Percentiles rank a stretch among this genome's conserved stretches.
Conservation (phyloP, 2,797 vertebrate genomes). For the Bradypodion ventrale region DNA sequence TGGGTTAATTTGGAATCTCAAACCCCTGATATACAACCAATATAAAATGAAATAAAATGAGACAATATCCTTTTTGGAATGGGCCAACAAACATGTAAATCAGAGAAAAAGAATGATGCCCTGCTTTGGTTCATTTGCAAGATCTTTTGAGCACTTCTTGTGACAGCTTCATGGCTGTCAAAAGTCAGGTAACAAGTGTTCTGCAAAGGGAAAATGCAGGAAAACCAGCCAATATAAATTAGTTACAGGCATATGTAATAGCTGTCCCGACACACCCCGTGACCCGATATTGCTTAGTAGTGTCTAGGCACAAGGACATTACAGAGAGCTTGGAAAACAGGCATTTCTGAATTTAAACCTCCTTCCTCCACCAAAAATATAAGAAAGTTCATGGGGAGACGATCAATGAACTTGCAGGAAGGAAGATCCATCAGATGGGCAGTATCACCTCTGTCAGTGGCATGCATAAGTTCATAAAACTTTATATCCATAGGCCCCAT, state of each 20-base stretch:
- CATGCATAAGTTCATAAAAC: too few species aligned
- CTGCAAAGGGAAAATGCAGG: conserved; percentile 29
- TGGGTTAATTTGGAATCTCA: background rate
- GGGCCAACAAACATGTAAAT: conserved; percentile 31
- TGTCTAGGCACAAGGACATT: background rate
- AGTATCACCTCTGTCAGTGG: background rate
- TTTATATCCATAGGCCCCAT: too few species aligned
- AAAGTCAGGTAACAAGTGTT: conserved; percentile 20
- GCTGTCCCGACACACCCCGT: background rate
- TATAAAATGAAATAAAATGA: conserved; percentile 24
- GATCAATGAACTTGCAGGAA: background rate
- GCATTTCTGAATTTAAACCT: background rate
- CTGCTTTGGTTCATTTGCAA: conserved; percentile 39
- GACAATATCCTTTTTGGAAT: conserved; percentile 26
- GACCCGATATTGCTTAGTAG: background rate
- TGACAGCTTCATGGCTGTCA: background rate
- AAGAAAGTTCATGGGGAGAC: background rate
- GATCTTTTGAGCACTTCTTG: conserved; percentile 27
- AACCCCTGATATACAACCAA: background rate
- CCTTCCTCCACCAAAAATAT: background rate
- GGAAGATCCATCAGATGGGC: background rate
- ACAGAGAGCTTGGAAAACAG: background rate
- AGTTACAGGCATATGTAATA: conserved; percentile 7
- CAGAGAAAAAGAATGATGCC: conserved; percentile 39
- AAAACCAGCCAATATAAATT: conserved; percentile 19